Base-by-base conservation (phyloP, 2,113 vertebrate genomes). In the Daubentonia madagascariensis region DNA sequence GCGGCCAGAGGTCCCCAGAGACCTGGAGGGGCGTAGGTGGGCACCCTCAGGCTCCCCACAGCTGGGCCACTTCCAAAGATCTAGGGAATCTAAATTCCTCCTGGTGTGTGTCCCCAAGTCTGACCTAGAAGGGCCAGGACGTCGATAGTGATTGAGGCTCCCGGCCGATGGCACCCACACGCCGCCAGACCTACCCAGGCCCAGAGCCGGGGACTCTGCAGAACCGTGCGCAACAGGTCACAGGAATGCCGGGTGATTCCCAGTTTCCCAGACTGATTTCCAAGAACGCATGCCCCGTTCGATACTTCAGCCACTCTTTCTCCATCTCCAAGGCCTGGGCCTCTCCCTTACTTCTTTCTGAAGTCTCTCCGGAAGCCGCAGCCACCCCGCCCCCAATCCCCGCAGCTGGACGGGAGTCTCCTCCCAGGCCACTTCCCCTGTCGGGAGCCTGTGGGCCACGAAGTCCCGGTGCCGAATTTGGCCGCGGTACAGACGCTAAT, bases 91-190 rank as follows among this genome's bases (percentile, higher is more conserved):
- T 85, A 48, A 35, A 48, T n/a, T 57, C 48, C 59, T 43, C 57
- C 54, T 40, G 52, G 25, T 16, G 28, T 25, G 28, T 59, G 22
- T 59, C 48, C 40, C 45, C 1, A 83, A 65, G 52, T 70, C 35
- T 3, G 5, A 40, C n/a, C 37, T 0, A 3, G 0, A 28, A 54
- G n/a, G 2, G 17, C 50, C 68, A 40, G 78, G n/a, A 20, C 25
- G 4, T 23, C 1, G 4, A 35, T 37, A 18, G 40, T 17, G 28
- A 32, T 22, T 30, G 61, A 43, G 25, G 78, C 8, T 95, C 12
- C 20, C 0, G 1, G 13, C n/a, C 12, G 0, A 22, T 1, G 16
- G 59, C 1, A 2, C 12, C 85, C 50, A 11, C 25, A 54, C 8
- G 10, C 50, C 28, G 68, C 13, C 61, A 57, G n/a, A 30, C 3